A percentile compares a stretch with the other conserved stretches of the same genome.
Conservation (phyloP, 2,888 invertebrate genomes). For the Busseola fusca region DNA sequence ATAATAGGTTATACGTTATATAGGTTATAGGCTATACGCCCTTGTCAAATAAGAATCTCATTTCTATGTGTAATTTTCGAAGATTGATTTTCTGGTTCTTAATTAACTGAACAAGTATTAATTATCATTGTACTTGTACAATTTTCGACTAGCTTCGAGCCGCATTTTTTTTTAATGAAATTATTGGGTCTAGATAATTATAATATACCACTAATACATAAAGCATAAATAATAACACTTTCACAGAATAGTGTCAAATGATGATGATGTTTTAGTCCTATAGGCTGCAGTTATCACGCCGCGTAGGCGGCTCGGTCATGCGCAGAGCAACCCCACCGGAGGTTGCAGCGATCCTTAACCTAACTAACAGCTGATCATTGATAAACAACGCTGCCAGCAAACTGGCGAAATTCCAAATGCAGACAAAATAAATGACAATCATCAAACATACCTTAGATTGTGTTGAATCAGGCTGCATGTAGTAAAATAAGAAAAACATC, state of each 20-base stretch:
- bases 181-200: constrained; percentile 20
- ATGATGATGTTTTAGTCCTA: constrained; percentile 44
- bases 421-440: constrained; percentile 39
- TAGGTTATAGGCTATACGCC: constrained; percentile 1
- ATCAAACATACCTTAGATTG: constrained; percentile 78
- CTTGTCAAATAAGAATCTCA: constrained; percentile 11
- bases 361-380: constrained; percentile 78
- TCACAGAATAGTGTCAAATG: constrained; percentile 21
- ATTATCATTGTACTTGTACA: neutral
- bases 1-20: too few species aligned
- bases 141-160: constrained; percentile 20
- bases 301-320: constrained; percentile 75
- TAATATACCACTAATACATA: neutral
- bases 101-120: constrained; percentile 2
- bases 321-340: constrained; percentile 73
- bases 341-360: constrained; percentile 66
- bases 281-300: constrained; percentile 70
- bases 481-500: constrained; percentile 85
- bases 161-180: constrained; percentile 15
- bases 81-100: neutral
- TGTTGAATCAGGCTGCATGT: constrained; percentile 83
- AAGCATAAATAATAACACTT: constrained; percentile 18
- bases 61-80: neutral
- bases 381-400: constrained; percentile 64
- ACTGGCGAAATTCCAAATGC: constrained; percentile 36